These are phyloP conservation scores for Rhinatrema bivittatum DNA, from an alignment of 2,797 vertebrate species.

Conservation along the genomic window DNA sequence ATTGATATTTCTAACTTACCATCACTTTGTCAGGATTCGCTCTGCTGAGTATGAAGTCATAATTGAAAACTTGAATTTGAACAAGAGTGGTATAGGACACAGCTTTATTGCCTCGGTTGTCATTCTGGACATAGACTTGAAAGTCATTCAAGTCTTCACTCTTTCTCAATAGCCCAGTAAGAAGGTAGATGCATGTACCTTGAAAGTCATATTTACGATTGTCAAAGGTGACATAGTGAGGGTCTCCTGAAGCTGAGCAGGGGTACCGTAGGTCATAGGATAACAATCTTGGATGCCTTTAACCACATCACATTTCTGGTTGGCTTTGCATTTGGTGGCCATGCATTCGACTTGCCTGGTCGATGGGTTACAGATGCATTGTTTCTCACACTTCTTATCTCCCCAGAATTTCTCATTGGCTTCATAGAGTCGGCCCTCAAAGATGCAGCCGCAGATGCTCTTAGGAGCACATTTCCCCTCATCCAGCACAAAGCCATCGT, in stretches of 20 bases:
- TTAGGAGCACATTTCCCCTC: slow-evolving; percentile 46
- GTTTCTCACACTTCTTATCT: slow-evolving; percentile 38
- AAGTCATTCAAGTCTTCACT: not conserved
- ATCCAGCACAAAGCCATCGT: slow-evolving; percentile 51
- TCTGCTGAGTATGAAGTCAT: not conserved
- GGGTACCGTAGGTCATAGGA: slow-evolving; percentile 24
- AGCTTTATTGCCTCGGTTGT: not conserved
- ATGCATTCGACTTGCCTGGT: slow-evolving; percentile 43
- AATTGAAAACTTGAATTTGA: not conserved
- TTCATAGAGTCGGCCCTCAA: slow-evolving; percentile 43
- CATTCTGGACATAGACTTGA: not conserved
- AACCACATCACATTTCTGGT: slow-evolving; percentile 45
- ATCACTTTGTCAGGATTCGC: slow-evolving; percentile 7
- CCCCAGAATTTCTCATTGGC: slow-evolving; percentile 62
- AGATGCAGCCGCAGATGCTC: slow-evolving; percentile 56
- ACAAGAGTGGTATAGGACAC: not conserved
- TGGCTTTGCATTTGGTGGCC: slow-evolving; percentile 34
- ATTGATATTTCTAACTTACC: too few species aligned
- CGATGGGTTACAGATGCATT: slow-evolving; percentile 50
- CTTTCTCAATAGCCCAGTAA: slow-evolving; percentile 8
- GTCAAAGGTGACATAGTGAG: slow-evolving; percentile 26
- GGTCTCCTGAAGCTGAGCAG: slow-evolving; percentile 32
- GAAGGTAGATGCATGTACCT: slow-evolving; percentile 24
- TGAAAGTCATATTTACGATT: slow-evolving; percentile 15
- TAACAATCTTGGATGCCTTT: slow-evolving; percentile 50